Evolutionary conservation across 2,888 invertebrate species (phyloP), one percentile per base, ranked within the genome.

Genomic region (Diplolepis rosae): DNA sequence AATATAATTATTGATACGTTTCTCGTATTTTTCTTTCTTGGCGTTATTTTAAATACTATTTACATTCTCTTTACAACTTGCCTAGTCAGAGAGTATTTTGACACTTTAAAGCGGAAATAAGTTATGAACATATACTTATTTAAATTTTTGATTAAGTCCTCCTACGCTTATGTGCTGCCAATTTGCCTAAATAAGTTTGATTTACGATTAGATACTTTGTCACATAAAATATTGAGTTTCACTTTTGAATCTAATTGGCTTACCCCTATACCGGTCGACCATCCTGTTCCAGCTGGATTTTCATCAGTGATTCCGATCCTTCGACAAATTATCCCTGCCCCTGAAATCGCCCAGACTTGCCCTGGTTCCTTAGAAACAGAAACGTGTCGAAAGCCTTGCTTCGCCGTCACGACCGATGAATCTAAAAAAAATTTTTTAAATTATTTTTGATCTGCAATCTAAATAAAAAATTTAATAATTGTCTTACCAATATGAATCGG

Each of bases 301-400:
- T 92, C 92, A 52, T 90, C 87, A 11, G 94, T 93, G 42, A 96
- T 93, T 18, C 96, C 96, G 75, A 93, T 91, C 68, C 97, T 91
- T 72, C 94, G 92, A 75, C 93, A 92, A 61, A 95, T 89, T 24
- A 92, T 90, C 13, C 95, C 95, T 76, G 93, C 93, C 61, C 92
- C 90, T 11, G 94, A 92, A 54, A 94, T 91, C 0, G 94, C 95
- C 95, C 95, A 96, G 51, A 95, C 93, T 85, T 94, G 94, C 15
- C 90, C 89, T 48, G 83, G 86, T 65, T 91, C 90, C 11, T 85
- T 84, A 54, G 93, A 93, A 39, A 94, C 93, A 7, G 95, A 94
- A 1, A 96, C 90, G 69, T 94, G 93, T 80, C 94, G 93, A 84
- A 94, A 95, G 22, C 92, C 92, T 82, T 88, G 88, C 70, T 88